Base-by-base conservation (phyloP, 2,797 vertebrate genomes). In the Ateles fusciceps region DNA sequence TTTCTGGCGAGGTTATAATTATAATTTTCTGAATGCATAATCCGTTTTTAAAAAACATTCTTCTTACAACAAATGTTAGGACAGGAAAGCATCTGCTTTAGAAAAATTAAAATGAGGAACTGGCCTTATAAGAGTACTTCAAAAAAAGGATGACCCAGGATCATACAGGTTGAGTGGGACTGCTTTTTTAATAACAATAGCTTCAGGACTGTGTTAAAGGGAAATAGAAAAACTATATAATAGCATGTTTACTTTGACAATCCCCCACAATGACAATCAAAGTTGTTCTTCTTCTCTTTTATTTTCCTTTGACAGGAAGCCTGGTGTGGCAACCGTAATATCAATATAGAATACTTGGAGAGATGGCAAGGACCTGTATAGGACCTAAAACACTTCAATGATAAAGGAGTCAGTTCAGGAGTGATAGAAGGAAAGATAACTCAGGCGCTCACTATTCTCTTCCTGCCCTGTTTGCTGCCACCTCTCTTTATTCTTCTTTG, bases 21-120 rank as follows among this genome's bases (percentile, higher is more conserved):
- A 21, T n/a, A 61, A 74, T 72, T 89, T 96, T 94, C n/a, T 59
- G 64, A 96, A 94, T 61, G 89, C 24, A 64, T 21, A 42, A 72
- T 91, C 72, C 33, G 28, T 57, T 87, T n/a, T 61, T 2, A 13
- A 48, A 74, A 64, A 33, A n/a, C 61, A 9, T 68, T 68, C 44
- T 90, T 76, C 61, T 85, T 52, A 71, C 94, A 92, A 91, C 83
- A 55, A 84, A 57, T 36, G 46, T 75, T 68, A 55, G 33, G 11
- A 81, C 46, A 85, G 42, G 50, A 22, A 39, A 72, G 46, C 24
- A 81, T 39, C 24, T 94, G 78, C 30, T 71, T 96, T 91, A 68
- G 46, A 85, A 79, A 83, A 92, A 55, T 46, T 72, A 48, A 93
- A 85, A 36, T 4, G 4, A 91, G 30, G 2, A 61, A 42, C 10